Percentiles rank a stretch among this genome's conserved stretches.
phyloP scores from a whole-genome alignment of 1,140 invertebrate genomes.

The Drosophila lacertosa region DNA sequence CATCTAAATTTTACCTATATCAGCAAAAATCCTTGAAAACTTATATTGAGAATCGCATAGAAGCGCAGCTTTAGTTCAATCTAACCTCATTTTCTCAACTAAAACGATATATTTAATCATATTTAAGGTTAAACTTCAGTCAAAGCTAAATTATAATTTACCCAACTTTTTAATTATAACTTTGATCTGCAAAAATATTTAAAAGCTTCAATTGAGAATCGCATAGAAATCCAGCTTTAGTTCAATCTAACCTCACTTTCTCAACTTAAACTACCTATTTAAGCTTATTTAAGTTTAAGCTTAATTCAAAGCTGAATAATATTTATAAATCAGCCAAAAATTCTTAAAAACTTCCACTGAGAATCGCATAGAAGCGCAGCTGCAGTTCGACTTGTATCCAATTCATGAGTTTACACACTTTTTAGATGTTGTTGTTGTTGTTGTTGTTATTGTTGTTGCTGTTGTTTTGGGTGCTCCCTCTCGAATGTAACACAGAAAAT shows the following conservation, averaged over 20 bases:
- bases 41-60: background rate
- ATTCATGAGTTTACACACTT: background rate
- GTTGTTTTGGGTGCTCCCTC: slow-evolving; percentile 44
- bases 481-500: slow-evolving; percentile 67
- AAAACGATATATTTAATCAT: too few species aligned
- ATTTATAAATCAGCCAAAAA: too few species aligned
- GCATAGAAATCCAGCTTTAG: background rate
- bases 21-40: background rate
- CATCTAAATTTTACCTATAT: too few species aligned
- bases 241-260: background rate
- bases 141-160: too few species aligned
- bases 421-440: background rate
- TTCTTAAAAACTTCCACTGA: too few species aligned
- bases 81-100: background rate
- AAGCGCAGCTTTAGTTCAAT: slow-evolving; percentile 12
- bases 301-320: too few species aligned
- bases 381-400: background rate
- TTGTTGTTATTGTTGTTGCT: background rate
- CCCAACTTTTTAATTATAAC: too few species aligned
- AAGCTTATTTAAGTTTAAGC: too few species aligned
- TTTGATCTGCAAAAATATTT: too few species aligned
- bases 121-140: too few species aligned
- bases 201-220: background rate
- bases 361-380: slow-evolving; percentile 11
- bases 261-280: too few species aligned